Conservation (phyloP, 2,888 invertebrate genomes). For the Heliconius cydno region DNA sequence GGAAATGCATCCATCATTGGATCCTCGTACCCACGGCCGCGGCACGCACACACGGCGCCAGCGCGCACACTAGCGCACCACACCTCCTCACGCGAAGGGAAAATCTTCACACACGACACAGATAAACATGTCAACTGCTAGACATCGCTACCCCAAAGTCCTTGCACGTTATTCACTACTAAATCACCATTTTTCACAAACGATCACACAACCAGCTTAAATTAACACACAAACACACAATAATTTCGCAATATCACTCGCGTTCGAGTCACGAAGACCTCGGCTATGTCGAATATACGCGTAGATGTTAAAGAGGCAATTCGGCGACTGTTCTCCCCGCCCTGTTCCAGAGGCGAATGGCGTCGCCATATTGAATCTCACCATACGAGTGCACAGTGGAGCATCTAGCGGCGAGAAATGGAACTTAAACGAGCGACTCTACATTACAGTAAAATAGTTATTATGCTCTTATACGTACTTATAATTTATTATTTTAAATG, state of each 20-base stretch:
- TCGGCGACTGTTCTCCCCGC: slow-evolving; percentile 82
- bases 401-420: slow-evolving; percentile 68
- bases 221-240: slow-evolving; percentile 77
- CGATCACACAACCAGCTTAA: slow-evolving; percentile 75
- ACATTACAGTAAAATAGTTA: neutral
- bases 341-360: slow-evolving; percentile 82
- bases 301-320: slow-evolving; percentile 79
- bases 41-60: slow-evolving; percentile 70
- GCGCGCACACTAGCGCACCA: slow-evolving; percentile 74
- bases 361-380: slow-evolving; percentile 80
- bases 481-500: neutral
- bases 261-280: slow-evolving; percentile 79
- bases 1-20: slow-evolving; percentile 82
- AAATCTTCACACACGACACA: slow-evolving; percentile 84
- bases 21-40: slow-evolving; percentile 73
- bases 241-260: slow-evolving; percentile 79
- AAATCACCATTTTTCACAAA: slow-evolving; percentile 73
- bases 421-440: slow-evolving; percentile 54
- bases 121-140: slow-evolving; percentile 84
- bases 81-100: slow-evolving; percentile 83
- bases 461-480: neutral
- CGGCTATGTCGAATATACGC: slow-evolving; percentile 79
- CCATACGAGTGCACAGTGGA: slow-evolving; percentile 60
- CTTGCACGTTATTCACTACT: slow-evolving; percentile 80
- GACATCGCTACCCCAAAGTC: slow-evolving; percentile 82